phyloP scores from a whole-genome alignment of 2,797 vertebrate genomes.

The Myioborus melanocephalus region DNA sequence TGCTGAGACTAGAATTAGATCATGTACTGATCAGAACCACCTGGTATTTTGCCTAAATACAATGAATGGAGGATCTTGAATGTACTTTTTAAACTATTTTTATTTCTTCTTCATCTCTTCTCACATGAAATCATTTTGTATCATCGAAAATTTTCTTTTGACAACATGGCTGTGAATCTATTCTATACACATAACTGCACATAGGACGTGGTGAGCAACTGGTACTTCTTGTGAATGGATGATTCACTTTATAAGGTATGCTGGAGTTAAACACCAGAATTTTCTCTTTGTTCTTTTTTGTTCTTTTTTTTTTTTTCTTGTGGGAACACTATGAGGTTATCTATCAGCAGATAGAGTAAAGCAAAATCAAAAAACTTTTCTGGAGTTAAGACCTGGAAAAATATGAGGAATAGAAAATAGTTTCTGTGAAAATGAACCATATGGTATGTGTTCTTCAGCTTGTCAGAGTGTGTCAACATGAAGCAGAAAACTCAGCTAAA shows the following conservation, averaged over 20 bases:
- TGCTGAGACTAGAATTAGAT: neutral
- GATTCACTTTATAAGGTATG: neutral
- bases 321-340: fast-evolving
- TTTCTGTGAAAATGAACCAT: neutral
- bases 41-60: neutral
- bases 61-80: neutral
- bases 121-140: neutral
- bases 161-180: neutral
- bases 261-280: neutral
- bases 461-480: neutral
- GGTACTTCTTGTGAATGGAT: neutral
- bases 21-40: neutral
- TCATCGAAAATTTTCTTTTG: neutral
- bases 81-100: neutral
- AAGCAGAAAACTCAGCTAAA: neutral
- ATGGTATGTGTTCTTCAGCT: neutral
- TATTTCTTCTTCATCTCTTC: neutral
- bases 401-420: neutral
- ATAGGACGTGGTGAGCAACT: neutral
- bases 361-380: neutral
- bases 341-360: neutral
- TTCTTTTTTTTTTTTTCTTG: neutral
- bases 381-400: neutral
- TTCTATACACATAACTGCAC: neutral
- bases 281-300: neutral